A percentile compares a stretch with the other conserved stretches of the same genome.
These are phyloP conservation scores for Fistularia commersonii DNA, from an alignment of 2,797 vertebrate genomes.

Conservation along the genomic window DNA sequence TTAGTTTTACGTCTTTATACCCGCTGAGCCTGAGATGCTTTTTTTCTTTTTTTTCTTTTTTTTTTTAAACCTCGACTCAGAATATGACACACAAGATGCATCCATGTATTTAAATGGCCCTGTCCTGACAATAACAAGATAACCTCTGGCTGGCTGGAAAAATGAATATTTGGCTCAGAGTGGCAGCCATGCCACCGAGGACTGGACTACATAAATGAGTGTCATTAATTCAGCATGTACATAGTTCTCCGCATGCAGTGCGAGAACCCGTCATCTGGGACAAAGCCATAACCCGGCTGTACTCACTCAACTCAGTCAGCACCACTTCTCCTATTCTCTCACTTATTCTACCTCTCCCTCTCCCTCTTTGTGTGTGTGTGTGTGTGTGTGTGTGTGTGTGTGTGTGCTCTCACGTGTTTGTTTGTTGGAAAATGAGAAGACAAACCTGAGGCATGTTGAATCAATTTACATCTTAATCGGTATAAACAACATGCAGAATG, in stretches of 20 bases:
- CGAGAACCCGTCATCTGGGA: conserved; percentile 36
- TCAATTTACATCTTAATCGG: conserved; percentile 45
- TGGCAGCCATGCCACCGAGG: conserved; percentile 52
- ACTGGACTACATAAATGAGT: conserved; percentile 63
- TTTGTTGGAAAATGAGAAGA: conserved; percentile 34
- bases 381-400: conserved; percentile 33
- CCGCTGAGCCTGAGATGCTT: conserved; percentile 15
- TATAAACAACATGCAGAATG: conserved; percentile 15
- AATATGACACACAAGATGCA: conserved; percentile 31
- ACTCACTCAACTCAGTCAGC: conserved; percentile 41
- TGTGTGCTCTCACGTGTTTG: conserved; percentile 22
- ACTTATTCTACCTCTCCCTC: not conserved
- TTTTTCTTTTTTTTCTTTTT: conserved; percentile 24
- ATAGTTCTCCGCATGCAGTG: conserved; percentile 37
- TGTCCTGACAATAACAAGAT: conserved; percentile 63
- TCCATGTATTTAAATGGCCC: conserved; percentile 53
- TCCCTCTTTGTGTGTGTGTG: not conserved
- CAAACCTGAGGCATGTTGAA: conserved; percentile 38
- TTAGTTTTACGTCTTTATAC: conserved; percentile 14
- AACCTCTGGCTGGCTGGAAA: conserved; percentile 51
- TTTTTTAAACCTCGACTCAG: conserved; percentile 17
- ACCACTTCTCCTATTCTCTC: conserved; percentile 17
- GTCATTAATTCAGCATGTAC: conserved; percentile 66
- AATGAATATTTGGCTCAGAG: conserved; percentile 50
- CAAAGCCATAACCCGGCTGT: conserved; percentile 9